Evolutionary conservation across 2,888 invertebrate genomes (phyloP).

Genomic region (Bibio marci): DNA sequence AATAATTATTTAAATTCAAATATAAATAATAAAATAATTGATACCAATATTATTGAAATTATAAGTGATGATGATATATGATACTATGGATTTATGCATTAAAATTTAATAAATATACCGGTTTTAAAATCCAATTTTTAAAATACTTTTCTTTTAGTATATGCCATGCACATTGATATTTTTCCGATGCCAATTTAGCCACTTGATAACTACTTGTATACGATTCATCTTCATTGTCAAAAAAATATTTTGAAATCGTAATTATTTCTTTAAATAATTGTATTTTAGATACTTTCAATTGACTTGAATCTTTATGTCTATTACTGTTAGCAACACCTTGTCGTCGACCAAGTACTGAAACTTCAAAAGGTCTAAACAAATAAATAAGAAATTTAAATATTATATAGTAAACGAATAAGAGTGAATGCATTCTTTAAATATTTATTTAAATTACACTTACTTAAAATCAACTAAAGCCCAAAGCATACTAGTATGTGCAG

Average conservation of each 20-base stretch:
- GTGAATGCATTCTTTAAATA: constrained; percentile 8
- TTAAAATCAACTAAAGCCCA: constrained; percentile 35
- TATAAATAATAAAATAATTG: too few relatives aligned
- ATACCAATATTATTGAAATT: too few relatives aligned
- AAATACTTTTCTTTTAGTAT: constrained; percentile 32
- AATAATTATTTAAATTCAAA: too few relatives aligned
- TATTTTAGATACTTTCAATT: constrained; percentile 37
- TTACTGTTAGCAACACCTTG: constrained; percentile 60
- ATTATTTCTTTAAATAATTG: constrained; percentile 34
- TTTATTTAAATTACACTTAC: constrained; percentile 22
- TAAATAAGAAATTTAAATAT: constrained; percentile 9
- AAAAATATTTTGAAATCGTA: constrained; percentile 23
- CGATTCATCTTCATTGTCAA: constrained; percentile 10
- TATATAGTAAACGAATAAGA: constrained; percentile 8
- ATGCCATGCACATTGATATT: constrained; percentile 30
- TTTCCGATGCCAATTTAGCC: constrained; percentile 16
- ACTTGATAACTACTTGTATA: too few relatives aligned
- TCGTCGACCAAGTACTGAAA: constrained; percentile 58
- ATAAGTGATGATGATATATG: too few relatives aligned
- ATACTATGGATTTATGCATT: too few relatives aligned
- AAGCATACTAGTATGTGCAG: constrained; percentile 41
- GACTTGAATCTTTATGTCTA: constrained; percentile 24
- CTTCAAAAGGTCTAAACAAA: constrained; percentile 42
- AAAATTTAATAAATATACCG: too few relatives aligned
- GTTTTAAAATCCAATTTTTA: constrained; percentile 37